These are phyloP conservation scores for Drepana falcataria DNA, from an alignment of 2,888 invertebrate genomes.

Conservation along the genomic window DNA sequence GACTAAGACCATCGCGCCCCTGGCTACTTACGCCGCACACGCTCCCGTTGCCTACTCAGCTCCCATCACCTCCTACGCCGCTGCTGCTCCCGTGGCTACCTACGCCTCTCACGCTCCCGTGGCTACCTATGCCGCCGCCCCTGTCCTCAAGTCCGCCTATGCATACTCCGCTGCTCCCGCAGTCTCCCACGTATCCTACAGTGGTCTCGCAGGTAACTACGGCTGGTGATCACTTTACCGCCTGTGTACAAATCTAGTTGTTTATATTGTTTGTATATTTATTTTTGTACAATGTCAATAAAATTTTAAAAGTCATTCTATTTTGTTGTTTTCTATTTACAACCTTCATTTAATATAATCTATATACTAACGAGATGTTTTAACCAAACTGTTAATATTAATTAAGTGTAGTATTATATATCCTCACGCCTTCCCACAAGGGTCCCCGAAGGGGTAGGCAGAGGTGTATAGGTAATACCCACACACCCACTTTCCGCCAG, in stretches of 20 bases:
- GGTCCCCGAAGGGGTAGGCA: no score
- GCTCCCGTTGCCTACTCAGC: constrained; percentile 35
- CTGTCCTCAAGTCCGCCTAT: constrained; percentile 56
- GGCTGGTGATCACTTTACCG: constrained; percentile 76
- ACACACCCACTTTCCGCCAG: no score
- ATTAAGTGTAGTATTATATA: no score
- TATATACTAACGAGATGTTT: no score
- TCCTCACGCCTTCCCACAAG: no score
- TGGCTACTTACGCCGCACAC: constrained; percentile 36
- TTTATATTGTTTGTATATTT: constrained; percentile 57
- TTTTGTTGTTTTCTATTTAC: not conserved
- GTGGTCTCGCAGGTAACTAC: constrained; percentile 80
- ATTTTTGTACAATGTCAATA: constrained; percentile 62
- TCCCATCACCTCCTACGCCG: constrained; percentile 25
- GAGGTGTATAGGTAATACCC: no score
- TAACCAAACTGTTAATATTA: no score
- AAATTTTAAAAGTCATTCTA: constrained; percentile 34
- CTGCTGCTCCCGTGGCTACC: constrained; percentile 31
- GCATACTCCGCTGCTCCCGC: constrained; percentile 77
- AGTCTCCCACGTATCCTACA: constrained; percentile 82
- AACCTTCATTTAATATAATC: not conserved
- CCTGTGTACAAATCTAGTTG: constrained; percentile 52
- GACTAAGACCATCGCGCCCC: constrained; percentile 43
- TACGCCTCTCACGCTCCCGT: constrained; percentile 20
- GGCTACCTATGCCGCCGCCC: constrained; percentile 34